phyloP scores from a whole-genome alignment of 1,140 invertebrate species.

The Dendrolimus kikuchii region DNA sequence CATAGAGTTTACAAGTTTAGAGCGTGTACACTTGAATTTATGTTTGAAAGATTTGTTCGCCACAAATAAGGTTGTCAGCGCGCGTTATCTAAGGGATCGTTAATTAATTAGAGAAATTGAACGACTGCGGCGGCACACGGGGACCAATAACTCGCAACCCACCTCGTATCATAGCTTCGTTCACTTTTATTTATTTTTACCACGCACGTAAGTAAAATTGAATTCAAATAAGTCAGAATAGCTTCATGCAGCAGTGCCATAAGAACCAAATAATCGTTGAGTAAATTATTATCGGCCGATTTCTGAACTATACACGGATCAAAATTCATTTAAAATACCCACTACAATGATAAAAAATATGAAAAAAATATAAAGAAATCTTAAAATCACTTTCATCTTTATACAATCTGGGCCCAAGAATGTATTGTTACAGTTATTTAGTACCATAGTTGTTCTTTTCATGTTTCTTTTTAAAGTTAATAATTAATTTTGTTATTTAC shows the following conservation, averaged over 20 bases:
- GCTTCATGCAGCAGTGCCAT: conserved; percentile 25
- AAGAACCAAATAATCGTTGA: conserved; percentile 1
- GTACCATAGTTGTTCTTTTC: too few species aligned
- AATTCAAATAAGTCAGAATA: conserved; percentile 49
- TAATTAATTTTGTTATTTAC: too few species aligned
- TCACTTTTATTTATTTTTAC: conserved; percentile 67
- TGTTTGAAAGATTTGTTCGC: conserved; percentile 68
- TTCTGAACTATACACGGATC: too few species aligned
- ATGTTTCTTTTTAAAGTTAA: too few species aligned
- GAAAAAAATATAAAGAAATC: too few species aligned
- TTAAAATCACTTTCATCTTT: too few species aligned
- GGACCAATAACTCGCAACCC: conserved; percentile 69
- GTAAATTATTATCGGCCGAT: not conserved
- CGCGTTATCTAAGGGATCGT: conserved; percentile 65
- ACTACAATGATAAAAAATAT: too few species aligned
- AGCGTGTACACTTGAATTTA: conserved; percentile 66
- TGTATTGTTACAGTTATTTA: too few species aligned
- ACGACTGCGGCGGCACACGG: conserved; percentile 48
- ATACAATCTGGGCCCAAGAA: too few species aligned
- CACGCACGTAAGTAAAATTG: conserved; percentile 69
- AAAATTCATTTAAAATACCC: too few species aligned
- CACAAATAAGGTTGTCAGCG: conserved; percentile 71
- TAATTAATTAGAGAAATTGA: conserved; percentile 73
- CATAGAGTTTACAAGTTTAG: conserved; percentile 63
- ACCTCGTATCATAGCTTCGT: conserved; percentile 65